Percentiles rank a stretch among this genome's conserved stretches.
Conservation (phyloP, 2,888 invertebrate genomes). For the Selenia dentaria region DNA sequence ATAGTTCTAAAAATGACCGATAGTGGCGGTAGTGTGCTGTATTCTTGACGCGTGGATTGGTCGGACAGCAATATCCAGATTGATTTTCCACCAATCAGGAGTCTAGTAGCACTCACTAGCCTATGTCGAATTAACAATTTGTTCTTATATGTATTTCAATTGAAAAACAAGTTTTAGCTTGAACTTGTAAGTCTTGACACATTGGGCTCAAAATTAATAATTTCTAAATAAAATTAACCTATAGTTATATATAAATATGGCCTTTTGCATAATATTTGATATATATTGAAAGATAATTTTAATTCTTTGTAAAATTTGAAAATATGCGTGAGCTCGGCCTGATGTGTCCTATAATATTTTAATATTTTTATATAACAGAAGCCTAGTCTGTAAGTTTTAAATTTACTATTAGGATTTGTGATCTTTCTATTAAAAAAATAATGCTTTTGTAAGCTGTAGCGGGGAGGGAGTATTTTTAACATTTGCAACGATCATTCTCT, state of each 20-base stretch:
- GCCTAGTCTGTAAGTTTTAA: conserved; percentile 16
- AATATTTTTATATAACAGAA: conserved; percentile 14
- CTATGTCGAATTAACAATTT: no score
- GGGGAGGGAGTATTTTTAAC: not conserved
- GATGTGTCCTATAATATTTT: not conserved
- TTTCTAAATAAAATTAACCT: no score
- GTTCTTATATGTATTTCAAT: not conserved
- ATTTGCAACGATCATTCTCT: not conserved
- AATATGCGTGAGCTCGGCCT: not conserved
- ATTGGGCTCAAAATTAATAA: no score
- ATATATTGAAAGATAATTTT: no score
- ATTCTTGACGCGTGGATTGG: conserved; percentile 1
- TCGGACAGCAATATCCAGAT: not conserved
- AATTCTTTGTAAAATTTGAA: no score
- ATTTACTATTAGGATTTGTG: conserved; percentile 12
- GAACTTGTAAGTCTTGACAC: no score
- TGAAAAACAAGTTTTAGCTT: not conserved
- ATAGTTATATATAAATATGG: no score
- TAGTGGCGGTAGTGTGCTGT: conserved; percentile 8
- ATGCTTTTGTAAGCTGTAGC: conserved; percentile 14
- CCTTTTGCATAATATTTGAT: no score
- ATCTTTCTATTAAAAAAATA: conserved; percentile 5
- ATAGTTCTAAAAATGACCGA: conserved; percentile 1
- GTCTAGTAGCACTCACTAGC: not conserved
- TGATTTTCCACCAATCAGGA: conserved; percentile 1